phyloP scores from a whole-genome alignment of 1,140 invertebrate species.

The Anastrepha obliqua region DNA sequence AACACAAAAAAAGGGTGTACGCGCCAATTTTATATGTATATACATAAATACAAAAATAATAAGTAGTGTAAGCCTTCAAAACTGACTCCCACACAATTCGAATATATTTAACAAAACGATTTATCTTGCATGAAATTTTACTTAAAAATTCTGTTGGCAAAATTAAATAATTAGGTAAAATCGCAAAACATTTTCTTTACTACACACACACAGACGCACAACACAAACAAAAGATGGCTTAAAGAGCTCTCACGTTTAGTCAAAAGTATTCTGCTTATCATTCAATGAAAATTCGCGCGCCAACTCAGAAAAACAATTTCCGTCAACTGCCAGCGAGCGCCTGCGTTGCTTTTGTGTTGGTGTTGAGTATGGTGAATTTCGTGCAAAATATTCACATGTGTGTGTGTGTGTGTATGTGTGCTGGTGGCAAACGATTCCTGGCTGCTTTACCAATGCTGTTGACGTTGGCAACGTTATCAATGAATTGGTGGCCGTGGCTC shows the following conservation, averaged over 20 bases:
- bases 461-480: conserved; percentile 61
- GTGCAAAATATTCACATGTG: not conserved
- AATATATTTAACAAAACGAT: too few relatives aligned
- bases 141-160: not conserved
- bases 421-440: not conserved
- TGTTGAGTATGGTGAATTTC: conserved; percentile 30
- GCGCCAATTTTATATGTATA: too few relatives aligned
- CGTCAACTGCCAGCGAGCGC: not conserved
- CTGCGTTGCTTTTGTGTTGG: conserved; percentile 22
- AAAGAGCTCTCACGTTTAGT: not conserved
- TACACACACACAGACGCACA: too few relatives aligned
- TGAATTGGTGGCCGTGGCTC: conserved; percentile 56
- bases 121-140: too few relatives aligned
- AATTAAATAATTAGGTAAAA: not conserved
- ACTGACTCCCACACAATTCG: too few relatives aligned
- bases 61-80: too few relatives aligned
- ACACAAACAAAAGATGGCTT: too few relatives aligned
- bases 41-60: too few relatives aligned
- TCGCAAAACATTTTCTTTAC: not conserved
- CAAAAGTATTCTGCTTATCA: not conserved
- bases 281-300: not conserved
- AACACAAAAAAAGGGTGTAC: too few relatives aligned
- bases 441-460: conserved; percentile 25
- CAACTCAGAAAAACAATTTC: not conserved
- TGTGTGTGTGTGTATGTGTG: not conserved